A percentile compares a stretch with the other conserved stretches of the same genome.
Evolutionary conservation across 2,888 invertebrate genomes (phyloP).

Genomic region (Agrenia bidenticulata): DNA sequence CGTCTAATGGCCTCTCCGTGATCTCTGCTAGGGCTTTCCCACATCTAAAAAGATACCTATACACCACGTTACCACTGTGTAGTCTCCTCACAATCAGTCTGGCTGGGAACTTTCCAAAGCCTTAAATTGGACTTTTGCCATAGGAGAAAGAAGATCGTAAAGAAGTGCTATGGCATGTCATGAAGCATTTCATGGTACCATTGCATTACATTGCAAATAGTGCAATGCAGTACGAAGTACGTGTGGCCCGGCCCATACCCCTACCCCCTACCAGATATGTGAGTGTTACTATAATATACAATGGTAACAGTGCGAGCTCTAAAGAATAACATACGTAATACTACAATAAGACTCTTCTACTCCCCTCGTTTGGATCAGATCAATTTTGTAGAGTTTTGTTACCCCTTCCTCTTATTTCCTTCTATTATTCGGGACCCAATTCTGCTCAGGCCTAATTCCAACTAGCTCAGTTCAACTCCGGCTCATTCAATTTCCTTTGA

Average conservation of each 20-base stretch:
- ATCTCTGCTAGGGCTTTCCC: slow-evolving; percentile 14
- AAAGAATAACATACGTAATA: not conserved
- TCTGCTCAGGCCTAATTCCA: slow-evolving; percentile 15
- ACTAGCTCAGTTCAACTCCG: slow-evolving; percentile 11
- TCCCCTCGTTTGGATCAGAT: not conserved
- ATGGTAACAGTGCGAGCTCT: no score
- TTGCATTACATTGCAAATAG: slow-evolving; percentile 12
- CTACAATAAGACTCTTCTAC: not conserved
- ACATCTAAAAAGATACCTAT: no score
- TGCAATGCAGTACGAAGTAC: slow-evolving; percentile 6
- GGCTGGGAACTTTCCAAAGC: slow-evolving; percentile 29
- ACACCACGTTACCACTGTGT: no score
- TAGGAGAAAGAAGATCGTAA: slow-evolving; percentile 16
- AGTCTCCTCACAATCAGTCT: not conserved
- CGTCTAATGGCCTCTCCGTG: slow-evolving; percentile 11
- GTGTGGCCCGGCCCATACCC: not conserved
- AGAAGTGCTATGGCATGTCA: slow-evolving; percentile 14
- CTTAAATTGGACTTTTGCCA: slow-evolving; percentile 28
- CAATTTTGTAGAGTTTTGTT: not conserved
- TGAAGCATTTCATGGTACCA: slow-evolving; percentile 18
- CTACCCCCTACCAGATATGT: not conserved
- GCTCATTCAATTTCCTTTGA: slow-evolving; percentile 38
- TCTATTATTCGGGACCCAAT: not conserved
- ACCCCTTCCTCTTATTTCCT: not conserved
- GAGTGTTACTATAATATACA: not conserved